A percentile compares a stretch with the other conserved stretches of the same genome.
These are phyloP conservation scores for Orchesella flavescens DNA, from an alignment of 2,888 invertebrate genomes.

Conservation along the genomic window DNA sequence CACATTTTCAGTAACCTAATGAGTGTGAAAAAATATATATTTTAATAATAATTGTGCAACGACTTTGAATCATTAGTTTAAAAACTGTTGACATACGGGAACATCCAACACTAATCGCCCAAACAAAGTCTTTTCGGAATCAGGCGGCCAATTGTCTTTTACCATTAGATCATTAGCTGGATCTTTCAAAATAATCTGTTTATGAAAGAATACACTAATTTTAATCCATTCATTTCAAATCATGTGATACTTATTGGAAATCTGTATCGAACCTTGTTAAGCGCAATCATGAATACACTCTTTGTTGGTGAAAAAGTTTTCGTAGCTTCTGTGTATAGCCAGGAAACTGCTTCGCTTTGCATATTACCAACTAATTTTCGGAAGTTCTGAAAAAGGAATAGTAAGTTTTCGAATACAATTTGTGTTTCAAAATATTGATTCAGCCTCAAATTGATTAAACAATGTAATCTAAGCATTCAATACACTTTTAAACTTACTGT, in stretches of 20 bases:
- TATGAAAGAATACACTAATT: slow-evolving; percentile 14
- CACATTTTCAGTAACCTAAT: slow-evolving; percentile 82
- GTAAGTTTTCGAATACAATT: background rate
- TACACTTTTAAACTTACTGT: slow-evolving; percentile 51
- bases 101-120: slow-evolving; percentile 86
- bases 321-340: slow-evolving; percentile 89
- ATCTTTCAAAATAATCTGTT: slow-evolving; percentile 82
- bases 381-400: slow-evolving; percentile 74
- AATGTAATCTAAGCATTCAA: too few species aligned
- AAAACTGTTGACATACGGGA: slow-evolving; percentile 21
- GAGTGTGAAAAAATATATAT: background rate
- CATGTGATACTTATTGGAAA: background rate
- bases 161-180: slow-evolving; percentile 66
- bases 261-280: slow-evolving; percentile 80
- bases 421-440: background rate
- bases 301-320: slow-evolving; percentile 83
- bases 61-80: too few species aligned
- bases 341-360: slow-evolving; percentile 89
- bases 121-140: slow-evolving; percentile 86
- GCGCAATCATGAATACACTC: slow-evolving; percentile 83
- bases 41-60: too few species aligned
- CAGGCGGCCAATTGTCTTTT: slow-evolving; percentile 89
- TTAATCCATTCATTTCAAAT: slow-evolving; percentile 6
- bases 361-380: slow-evolving; percentile 78
- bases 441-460: too few species aligned